These are phyloP conservation scores for Zele albiditarsus DNA, from an alignment of 2,888 invertebrate species.

Conservation along the genomic window DNA sequence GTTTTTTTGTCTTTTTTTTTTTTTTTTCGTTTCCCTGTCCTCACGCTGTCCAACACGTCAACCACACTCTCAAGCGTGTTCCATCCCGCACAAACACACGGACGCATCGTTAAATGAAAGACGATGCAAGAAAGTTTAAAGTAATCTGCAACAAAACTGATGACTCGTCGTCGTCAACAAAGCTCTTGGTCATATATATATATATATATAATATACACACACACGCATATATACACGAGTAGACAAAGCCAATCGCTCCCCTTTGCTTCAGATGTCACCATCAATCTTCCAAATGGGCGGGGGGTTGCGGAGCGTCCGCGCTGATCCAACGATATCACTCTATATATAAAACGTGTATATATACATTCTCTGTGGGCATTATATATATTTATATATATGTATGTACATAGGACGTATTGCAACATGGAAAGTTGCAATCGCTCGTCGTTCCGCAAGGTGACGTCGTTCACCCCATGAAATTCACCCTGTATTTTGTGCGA, in stretches of 20 bases:
- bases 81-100: neutral
- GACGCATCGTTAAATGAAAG: conserved; percentile 9
- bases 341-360: conserved; percentile 21
- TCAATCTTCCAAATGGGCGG: conserved; percentile 50
- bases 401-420: neutral
- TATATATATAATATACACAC: neutral
- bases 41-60: conserved; percentile 26
- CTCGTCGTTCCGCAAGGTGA: conserved; percentile 29
- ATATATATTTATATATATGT: conserved; percentile 8
- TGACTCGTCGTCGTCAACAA: conserved; percentile 28
- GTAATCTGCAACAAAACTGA: neutral
- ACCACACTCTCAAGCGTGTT: neutral
- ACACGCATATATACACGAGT: neutral
- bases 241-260: conserved; percentile 31
- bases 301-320: conserved; percentile 15
- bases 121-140: conserved; percentile 16
- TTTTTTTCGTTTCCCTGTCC: conserved; percentile 5
- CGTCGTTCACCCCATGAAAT: conserved; percentile 18
- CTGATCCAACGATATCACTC: conserved; percentile 44
- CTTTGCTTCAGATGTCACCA: conserved; percentile 47
- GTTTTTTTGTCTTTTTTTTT: conserved; percentile 21
- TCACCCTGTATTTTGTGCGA: neutral
- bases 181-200: neutral
- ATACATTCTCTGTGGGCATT: neutral
- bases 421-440: neutral